Conservation (phyloP, 2,888 invertebrate species). For the Euspilapteryx auroguttella region DNA sequence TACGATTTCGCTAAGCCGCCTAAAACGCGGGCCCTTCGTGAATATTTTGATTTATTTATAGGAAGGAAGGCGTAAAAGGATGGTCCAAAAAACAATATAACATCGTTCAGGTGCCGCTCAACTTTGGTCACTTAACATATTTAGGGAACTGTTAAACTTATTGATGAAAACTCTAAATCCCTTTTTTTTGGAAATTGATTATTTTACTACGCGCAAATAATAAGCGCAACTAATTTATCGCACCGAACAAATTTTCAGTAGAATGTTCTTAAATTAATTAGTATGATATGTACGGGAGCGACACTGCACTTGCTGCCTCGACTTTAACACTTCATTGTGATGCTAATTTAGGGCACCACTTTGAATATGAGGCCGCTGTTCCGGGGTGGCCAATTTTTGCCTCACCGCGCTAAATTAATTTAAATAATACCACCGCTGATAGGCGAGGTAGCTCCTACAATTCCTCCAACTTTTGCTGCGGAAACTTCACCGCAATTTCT, state of each 20-base stretch:
- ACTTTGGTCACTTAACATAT: constrained; percentile 31
- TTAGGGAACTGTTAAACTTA: no score
- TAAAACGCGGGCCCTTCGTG: constrained; percentile 58
- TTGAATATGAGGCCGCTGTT: constrained; percentile 48
- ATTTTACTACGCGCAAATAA: no score
- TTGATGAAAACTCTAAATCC: no score
- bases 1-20: constrained; percentile 60
- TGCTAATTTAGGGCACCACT: constrained; percentile 55
- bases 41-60: constrained; percentile 63
- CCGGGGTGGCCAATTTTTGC: constrained; percentile 50
- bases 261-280: constrained; percentile 44
- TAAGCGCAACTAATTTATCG: no score
- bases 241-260: constrained; percentile 35
- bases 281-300: constrained; percentile 27
- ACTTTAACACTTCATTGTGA: constrained; percentile 55
- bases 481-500: constrained; percentile 27
- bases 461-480: constrained; percentile 46
- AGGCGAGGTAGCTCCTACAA: constrained; percentile 35
- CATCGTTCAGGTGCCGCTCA: constrained; percentile 26
- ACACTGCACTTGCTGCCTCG: constrained; percentile 42
- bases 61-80: constrained; percentile 54
- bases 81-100: constrained; percentile 52
- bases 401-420: constrained; percentile 53
- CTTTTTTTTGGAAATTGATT: no score
- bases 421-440: constrained; percentile 56